These are phyloP conservation scores for Xestia ashworthii DNA, from an alignment of 2,888 invertebrate species.

Conservation along the genomic window DNA sequence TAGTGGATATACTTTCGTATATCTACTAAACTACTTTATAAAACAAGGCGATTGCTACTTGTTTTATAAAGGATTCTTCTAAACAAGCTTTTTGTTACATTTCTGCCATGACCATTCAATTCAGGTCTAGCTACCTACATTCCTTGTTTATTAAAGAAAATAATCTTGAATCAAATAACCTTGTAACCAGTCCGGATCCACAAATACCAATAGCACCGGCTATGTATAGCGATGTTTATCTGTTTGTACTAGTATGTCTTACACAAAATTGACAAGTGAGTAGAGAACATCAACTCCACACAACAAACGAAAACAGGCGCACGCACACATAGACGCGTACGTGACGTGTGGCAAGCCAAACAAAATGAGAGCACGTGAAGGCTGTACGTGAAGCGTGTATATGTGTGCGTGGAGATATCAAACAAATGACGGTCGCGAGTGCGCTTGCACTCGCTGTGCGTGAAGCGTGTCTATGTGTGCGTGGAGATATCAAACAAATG, in stretches of 20 bases:
- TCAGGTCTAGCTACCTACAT: slow-evolving; percentile 11
- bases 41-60: too few species aligned
- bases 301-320: background rate
- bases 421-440: background rate
- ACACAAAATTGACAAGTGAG: background rate
- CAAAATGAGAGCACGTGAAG: background rate
- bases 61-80: too few species aligned
- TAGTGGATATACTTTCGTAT: too few species aligned
- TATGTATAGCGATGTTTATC: slow-evolving; percentile 4
- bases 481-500: background rate
- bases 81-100: background rate
- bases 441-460: background rate
- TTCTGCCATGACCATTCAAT: background rate
- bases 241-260: background rate
- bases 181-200: slow-evolving; percentile 27
- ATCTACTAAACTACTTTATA: too few species aligned
- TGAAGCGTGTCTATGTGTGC: background rate
- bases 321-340: background rate
- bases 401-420: background rate
- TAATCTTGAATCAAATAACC: slow-evolving; percentile 21
- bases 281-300: background rate
- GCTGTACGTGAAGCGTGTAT: background rate
- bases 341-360: background rate
- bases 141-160: slow-evolving; percentile 22
- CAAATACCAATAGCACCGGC: slow-evolving; percentile 3